Conservation (phyloP, 2,888 invertebrate species). For the Buathra laborator region DNA sequence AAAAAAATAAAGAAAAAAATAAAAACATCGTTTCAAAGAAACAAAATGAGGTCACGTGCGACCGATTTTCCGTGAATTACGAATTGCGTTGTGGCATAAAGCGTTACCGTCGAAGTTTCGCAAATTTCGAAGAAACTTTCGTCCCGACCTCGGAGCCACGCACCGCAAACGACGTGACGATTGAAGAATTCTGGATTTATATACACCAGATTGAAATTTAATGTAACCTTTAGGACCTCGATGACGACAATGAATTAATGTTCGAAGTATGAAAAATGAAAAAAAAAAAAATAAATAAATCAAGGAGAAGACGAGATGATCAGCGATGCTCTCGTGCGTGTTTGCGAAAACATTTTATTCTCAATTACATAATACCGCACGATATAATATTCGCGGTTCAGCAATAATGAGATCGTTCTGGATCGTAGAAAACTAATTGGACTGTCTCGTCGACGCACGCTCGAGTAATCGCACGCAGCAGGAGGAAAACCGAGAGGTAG, state of each 20-base stretch:
- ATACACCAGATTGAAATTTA: slow-evolving; percentile 10
- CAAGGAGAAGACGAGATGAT: slow-evolving; percentile 1
- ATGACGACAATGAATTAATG: not conserved
- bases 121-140: slow-evolving; percentile 28
- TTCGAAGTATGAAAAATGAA: not conserved
- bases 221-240: slow-evolving; percentile 28
- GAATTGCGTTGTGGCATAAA: slow-evolving; percentile 20
- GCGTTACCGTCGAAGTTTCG: slow-evolving; percentile 1
- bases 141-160: slow-evolving; percentile 15
- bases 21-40: not conserved
- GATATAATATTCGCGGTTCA: not conserved
- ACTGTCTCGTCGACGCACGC: slow-evolving; percentile 30
- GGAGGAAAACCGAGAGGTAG: slow-evolving; percentile 19
- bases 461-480: slow-evolving; percentile 16
- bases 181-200: slow-evolving; percentile 4
- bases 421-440: slow-evolving; percentile 44
- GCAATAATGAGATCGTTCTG: slow-evolving; percentile 28
- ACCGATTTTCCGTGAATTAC: slow-evolving; percentile 15
- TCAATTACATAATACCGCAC: slow-evolving; percentile 18
- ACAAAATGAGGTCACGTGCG: slow-evolving; percentile 3
- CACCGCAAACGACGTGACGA: slow-evolving; percentile 2
- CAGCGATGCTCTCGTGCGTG: not conserved
- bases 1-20: not conserved
- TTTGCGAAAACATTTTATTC: not conserved
- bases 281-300: not conserved